These are phyloP conservation scores for Xestoiulus laeticollis DNA, from an alignment of 2,888 invertebrate genomes.

Conservation along the genomic window DNA sequence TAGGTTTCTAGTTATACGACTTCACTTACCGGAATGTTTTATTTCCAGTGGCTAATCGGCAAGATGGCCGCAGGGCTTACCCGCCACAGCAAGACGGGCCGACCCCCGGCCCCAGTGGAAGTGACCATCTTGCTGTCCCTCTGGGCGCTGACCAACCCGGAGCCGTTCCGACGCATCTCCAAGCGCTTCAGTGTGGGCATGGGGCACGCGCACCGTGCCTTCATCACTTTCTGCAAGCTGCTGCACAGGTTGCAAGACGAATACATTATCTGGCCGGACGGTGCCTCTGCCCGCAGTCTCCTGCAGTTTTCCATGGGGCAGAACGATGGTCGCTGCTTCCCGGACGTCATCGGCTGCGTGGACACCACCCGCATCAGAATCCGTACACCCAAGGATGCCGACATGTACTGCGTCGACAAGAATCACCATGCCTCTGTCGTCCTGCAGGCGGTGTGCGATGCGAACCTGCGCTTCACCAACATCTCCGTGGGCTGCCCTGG, in stretches of 20 bases:
- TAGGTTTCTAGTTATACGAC: no score
- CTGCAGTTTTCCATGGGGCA: neutral
- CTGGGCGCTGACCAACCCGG: slow-evolving; percentile 20
- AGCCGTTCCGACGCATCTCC: slow-evolving; percentile 14
- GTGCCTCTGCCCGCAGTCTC: neutral
- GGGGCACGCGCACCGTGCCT: slow-evolving; percentile 9
- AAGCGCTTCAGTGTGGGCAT: neutral
- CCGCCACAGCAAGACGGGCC: neutral
- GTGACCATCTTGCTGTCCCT: neutral
- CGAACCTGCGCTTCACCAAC: slow-evolving; percentile 23
- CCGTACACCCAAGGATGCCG: neutral
- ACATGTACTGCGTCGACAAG: neutral
- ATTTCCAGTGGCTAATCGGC: neutral
- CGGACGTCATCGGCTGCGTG: slow-evolving; percentile 43
- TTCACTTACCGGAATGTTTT: no score
- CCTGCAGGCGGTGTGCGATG: neutral
- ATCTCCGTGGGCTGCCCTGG: neutral
- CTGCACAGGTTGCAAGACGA: neutral
- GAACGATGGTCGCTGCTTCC: neutral
- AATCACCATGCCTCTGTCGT: neutral
- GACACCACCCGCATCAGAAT: slow-evolving; percentile 32
- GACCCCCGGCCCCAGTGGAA: neutral
- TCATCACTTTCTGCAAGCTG: neutral
- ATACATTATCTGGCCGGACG: slow-evolving; percentile 2
- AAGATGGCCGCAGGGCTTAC: neutral